Conservation (phyloP, 2,888 invertebrate genomes). For the Rotaria macrura region DNA sequence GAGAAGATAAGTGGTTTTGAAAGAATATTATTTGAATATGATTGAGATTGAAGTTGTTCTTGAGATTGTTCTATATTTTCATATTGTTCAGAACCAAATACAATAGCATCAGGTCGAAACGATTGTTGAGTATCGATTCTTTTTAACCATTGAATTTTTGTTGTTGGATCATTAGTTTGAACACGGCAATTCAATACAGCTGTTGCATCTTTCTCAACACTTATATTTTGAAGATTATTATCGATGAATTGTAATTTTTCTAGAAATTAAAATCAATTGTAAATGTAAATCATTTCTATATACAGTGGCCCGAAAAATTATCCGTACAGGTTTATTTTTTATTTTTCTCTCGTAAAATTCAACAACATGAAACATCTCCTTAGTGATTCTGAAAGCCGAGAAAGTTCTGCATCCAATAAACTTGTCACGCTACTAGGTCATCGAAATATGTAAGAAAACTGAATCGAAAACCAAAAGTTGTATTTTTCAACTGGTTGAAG, state of each 20-base stretch:
- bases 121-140: neutral
- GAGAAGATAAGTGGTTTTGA: neutral
- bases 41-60: neutral
- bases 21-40: neutral
- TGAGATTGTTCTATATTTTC: neutral
- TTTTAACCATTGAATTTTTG: neutral
- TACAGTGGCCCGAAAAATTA: too few relatives aligned
- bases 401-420: too few relatives aligned
- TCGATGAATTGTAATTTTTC: neutral
- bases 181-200: neutral
- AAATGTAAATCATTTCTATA: neutral
- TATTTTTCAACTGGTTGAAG: too few relatives aligned
- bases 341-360: too few relatives aligned
- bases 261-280: neutral
- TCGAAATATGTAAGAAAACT: too few relatives aligned
- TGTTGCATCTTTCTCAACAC: neutral
- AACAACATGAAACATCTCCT: too few relatives aligned
- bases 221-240: neutral
- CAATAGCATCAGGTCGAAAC: neutral
- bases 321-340: too few relatives aligned
- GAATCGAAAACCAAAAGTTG: too few relatives aligned
- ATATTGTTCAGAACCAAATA: conserved; percentile 13
- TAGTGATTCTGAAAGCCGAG: too few relatives aligned
- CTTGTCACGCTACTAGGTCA: too few relatives aligned
- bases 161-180: neutral